These are phyloP conservation scores for Labrus mixtus DNA, from an alignment of 2,113 vertebrate species.

Conservation along the genomic window DNA sequence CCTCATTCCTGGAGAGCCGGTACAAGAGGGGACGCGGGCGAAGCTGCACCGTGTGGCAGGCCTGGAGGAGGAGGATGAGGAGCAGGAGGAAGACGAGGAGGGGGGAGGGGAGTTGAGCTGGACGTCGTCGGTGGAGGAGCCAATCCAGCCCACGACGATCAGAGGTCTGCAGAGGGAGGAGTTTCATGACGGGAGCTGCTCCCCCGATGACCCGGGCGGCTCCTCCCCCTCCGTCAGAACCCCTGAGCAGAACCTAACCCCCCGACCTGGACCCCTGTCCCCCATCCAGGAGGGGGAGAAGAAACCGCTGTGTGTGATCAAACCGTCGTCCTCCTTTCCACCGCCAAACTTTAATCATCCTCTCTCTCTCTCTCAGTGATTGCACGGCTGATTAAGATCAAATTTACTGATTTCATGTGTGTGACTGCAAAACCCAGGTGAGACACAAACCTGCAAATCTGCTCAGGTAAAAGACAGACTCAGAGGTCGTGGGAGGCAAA, in stretches of 20 bases:
- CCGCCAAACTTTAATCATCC: slow-evolving; percentile 8
- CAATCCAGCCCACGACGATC: slow-evolving; percentile 70
- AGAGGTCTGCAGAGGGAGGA: slow-evolving; percentile 75
- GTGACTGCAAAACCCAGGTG: slow-evolving; percentile 63
- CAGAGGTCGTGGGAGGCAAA: no score
- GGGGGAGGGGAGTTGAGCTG: slow-evolving; percentile 60
- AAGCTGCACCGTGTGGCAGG: slow-evolving; percentile 65
- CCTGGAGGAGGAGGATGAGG: slow-evolving; percentile 72
- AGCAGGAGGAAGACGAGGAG: slow-evolving; percentile 56
- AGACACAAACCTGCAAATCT: neutral
- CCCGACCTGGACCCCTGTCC: slow-evolving; percentile 64
- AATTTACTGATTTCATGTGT: slow-evolving; percentile 29
- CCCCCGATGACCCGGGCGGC: slow-evolving; percentile 64
- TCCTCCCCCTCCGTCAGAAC: slow-evolving; percentile 34
- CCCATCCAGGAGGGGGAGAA: slow-evolving; percentile 75
- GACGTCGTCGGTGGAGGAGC: slow-evolving; percentile 75
- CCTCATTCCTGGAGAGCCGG: slow-evolving; percentile 45
- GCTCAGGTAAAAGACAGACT: no score
- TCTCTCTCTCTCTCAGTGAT: slow-evolving; percentile 15
- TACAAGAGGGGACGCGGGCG: slow-evolving; percentile 39
- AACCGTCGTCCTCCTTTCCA: neutral
- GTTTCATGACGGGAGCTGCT: slow-evolving; percentile 73
- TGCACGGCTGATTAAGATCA: slow-evolving; percentile 51
- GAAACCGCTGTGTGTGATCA: slow-evolving; percentile 77
- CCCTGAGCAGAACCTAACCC: slow-evolving; percentile 63